A percentile compares a stretch with the other conserved stretches of the same genome.
These are phyloP conservation scores for Ictalurus punctatus DNA, from an alignment of 2,113 vertebrate genomes.

Conservation along the genomic window DNA sequence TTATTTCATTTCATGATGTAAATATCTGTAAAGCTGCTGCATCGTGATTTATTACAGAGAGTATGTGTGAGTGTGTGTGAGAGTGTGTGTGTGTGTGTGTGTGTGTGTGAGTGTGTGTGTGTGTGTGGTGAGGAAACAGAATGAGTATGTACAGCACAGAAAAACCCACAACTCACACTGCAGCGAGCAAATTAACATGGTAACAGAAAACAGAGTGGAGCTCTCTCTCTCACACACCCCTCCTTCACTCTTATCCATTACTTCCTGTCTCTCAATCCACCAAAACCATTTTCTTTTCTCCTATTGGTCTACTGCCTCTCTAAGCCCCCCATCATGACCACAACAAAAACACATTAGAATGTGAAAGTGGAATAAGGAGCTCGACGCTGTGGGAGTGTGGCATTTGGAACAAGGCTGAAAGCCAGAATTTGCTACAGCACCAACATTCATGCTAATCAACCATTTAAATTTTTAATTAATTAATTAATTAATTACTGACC, in stretches of 20 bases:
- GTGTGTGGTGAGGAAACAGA: conserved; percentile 53
- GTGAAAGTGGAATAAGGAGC: background rate
- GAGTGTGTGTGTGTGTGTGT: background rate
- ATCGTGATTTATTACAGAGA: conserved; percentile 39
- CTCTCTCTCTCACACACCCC: background rate
- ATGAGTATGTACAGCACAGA: conserved; percentile 76
- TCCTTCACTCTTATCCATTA: background rate
- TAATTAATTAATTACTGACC: conserved; percentile 22
- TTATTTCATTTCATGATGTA: conserved; percentile 25
- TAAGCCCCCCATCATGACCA: conserved; percentile 10
- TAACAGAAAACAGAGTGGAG: conserved; percentile 35
- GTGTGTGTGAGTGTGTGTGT: too few species aligned
- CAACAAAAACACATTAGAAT: background rate
- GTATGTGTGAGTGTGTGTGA: conserved; percentile 45
- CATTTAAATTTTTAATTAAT: background rate
- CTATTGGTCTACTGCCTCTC: background rate
- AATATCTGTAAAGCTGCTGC: conserved; percentile 52
- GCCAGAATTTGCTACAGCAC: conserved; percentile 18
- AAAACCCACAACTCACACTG: conserved; percentile 48
- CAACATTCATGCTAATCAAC: conserved; percentile 4
- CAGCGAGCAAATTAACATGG: conserved; percentile 43
- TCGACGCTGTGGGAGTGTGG: background rate
- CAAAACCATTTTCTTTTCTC: background rate
- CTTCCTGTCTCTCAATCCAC: background rate
- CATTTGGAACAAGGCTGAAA: background rate